Evolutionary conservation across 2,113 vertebrate genomes (phyloP).

Genomic region (Petrocephalus zakoni): DNA sequence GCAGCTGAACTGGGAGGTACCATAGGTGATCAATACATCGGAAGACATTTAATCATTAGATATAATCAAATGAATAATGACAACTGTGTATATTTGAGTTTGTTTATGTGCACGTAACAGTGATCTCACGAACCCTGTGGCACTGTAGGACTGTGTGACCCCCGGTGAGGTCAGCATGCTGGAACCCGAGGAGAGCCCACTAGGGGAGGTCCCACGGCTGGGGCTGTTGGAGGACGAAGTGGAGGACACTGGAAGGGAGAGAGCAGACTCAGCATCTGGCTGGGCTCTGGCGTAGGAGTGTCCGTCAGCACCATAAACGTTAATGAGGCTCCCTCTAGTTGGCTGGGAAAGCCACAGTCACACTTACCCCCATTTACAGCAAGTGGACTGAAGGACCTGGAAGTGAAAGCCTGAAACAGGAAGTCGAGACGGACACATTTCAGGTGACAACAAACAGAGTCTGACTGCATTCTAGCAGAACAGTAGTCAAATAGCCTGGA

Average conservation of each 20-base stretch:
- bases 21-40: background rate
- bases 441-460: slow-evolving; percentile 14
- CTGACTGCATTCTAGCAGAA: slow-evolving; percentile 2
- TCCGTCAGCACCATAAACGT: background rate
- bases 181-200: background rate
- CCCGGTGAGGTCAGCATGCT: slow-evolving; percentile 47
- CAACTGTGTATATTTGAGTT: background rate
- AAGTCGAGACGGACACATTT: background rate
- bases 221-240: slow-evolving; percentile 61
- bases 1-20: background rate
- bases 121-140: slow-evolving; percentile 46
- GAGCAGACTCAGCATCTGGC: background rate
- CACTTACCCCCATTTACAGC: slow-evolving; percentile 74
- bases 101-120: background rate
- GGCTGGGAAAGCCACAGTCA: background rate
- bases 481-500: background rate
- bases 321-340: background rate
- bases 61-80: background rate
- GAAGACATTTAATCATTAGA: background rate
- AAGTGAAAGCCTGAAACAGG: slow-evolving; percentile 68
- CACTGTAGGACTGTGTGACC: slow-evolving; percentile 52
- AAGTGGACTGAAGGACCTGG: slow-evolving; percentile 81
- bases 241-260: slow-evolving; percentile 55
- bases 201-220: slow-evolving; percentile 58
- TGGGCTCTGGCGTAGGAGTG: background rate